Evolutionary conservation across 1,140 invertebrate species (phyloP), one percentile per base, ranked within the genome.

Genomic region (Carposina sasakii): DNA sequence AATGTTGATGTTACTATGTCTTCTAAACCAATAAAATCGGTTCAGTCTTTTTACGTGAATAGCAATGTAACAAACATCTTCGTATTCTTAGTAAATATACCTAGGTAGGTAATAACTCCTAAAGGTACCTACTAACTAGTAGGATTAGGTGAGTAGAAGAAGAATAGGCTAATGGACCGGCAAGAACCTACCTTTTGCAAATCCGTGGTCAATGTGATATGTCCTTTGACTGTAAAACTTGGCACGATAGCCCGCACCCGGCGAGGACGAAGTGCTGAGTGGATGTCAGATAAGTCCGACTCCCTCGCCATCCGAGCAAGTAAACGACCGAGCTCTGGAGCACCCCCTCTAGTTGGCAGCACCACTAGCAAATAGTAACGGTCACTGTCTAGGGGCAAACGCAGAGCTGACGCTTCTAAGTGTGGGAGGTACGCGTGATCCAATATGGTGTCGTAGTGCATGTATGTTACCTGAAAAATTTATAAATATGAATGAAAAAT

Each of bases 401-500:
- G 90, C 31, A 94, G 68, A 12, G 90, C 91, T 12, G 90, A 86
- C 2, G 92, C 88, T 49, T 91, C 89, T 28, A 94, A 65, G 39
- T 89, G 86, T n/a, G 89, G 88, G 31, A 94, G 87, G 63, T 91
- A 92, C n/a, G 89, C 89, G 68, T 90, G 92, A 24, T 93, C 93
- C 26, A 94, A 71, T 34, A 92, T 87, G 0, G 91, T 88, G 41
- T 93, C 90, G 70, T 93, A 93, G 3, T 89, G 89, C 77, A 92
- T 90, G 55, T 88, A 89, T 22, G 83, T 81, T 31, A 86, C 87
- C 79, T 87, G 76, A 28, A 74, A n/a, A 41, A n/a, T n/a, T 28
- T 28, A 28, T 28, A 12, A 28, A n/a, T n/a, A n/a, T 13, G 15
- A 33, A 33, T n/a, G 3, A 15, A 33, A 33, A 6, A 33, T 33